phyloP scores from a whole-genome alignment of 2,888 invertebrate genomes.

The Lasioglossum marginatum region DNA sequence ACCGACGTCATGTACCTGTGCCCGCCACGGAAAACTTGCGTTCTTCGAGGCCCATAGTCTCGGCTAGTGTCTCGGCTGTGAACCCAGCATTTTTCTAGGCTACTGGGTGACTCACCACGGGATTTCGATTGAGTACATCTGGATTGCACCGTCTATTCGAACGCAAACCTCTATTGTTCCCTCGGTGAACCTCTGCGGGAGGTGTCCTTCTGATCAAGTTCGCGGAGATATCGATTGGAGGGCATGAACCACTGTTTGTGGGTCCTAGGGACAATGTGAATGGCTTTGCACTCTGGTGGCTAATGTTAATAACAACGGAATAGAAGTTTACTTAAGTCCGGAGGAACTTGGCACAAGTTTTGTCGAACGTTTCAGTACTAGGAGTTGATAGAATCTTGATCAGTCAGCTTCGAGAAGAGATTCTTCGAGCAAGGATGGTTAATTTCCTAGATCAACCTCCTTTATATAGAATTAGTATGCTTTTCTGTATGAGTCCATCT shows the following conservation, averaged over 20 bases:
- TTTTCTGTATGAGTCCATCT: no score
- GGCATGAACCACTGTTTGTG: neutral
- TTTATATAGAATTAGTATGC: no score
- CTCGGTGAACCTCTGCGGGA: neutral
- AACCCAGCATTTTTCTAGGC: slow-evolving; percentile 8
- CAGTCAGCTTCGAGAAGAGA: neutral
- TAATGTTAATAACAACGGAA: neutral
- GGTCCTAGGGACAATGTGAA: neutral
- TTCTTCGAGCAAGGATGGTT: no score
- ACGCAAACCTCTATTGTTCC: neutral
- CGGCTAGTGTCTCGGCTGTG: neutral
- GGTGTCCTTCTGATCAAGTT: neutral
- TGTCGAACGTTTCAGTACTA: no score
- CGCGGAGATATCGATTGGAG: neutral
- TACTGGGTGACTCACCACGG: neutral
- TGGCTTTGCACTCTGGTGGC: neutral
- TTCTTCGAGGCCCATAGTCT: neutral
- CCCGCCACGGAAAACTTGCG: slow-evolving; percentile 32
- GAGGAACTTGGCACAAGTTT: neutral
- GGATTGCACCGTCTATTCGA: no score
- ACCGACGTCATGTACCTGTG: slow-evolving; percentile 24
- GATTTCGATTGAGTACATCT: neutral
- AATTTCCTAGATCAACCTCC: no score
- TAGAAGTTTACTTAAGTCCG: neutral
- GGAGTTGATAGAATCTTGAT: neutral